These are phyloP conservation scores for Chloebia gouldiae DNA, from an alignment of 2,113 vertebrate genomes.

Conservation along the genomic window DNA sequence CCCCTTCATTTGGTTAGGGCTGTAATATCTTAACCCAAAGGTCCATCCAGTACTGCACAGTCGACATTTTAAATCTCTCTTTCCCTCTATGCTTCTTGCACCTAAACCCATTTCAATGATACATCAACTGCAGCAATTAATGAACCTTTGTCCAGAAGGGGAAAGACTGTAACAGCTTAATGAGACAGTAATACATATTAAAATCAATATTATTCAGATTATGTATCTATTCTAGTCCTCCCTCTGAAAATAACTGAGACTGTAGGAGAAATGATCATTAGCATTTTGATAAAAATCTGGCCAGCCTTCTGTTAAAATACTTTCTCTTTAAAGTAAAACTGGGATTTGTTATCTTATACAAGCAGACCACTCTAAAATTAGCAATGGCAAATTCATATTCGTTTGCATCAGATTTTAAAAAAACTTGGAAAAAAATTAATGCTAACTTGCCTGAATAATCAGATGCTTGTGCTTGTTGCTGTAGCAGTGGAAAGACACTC, in stretches of 20 bases:
- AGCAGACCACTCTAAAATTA: constrained; percentile 51
- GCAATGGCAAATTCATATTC: background rate
- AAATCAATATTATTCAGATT: constrained; percentile 55
- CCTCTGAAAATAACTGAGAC: constrained; percentile 52
- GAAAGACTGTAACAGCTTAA: constrained; percentile 42
- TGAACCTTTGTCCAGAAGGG: constrained; percentile 40
- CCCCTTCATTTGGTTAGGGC: background rate
- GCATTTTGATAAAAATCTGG: constrained; percentile 61
- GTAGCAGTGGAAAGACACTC: background rate
- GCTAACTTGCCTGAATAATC: constrained; percentile 3
- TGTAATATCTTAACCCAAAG: accelerated
- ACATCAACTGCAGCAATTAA: constrained; percentile 13
- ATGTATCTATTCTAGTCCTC: constrained; percentile 40
- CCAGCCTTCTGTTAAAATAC: constrained; percentile 42
- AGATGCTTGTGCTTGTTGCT: constrained; percentile 17
- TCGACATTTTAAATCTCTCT: background rate
- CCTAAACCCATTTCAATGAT: background rate
- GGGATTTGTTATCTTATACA: constrained; percentile 33
- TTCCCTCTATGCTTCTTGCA: background rate
- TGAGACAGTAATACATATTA: constrained; percentile 51
- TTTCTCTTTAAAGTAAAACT: constrained; percentile 33
- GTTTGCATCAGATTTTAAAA: background rate
- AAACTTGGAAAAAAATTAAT: background rate
- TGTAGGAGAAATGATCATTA: constrained; percentile 38
- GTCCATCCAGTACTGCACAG: background rate